These are phyloP conservation scores for Xanthorhoe designata DNA, from an alignment of 2,888 invertebrate species.

Conservation along the genomic window DNA sequence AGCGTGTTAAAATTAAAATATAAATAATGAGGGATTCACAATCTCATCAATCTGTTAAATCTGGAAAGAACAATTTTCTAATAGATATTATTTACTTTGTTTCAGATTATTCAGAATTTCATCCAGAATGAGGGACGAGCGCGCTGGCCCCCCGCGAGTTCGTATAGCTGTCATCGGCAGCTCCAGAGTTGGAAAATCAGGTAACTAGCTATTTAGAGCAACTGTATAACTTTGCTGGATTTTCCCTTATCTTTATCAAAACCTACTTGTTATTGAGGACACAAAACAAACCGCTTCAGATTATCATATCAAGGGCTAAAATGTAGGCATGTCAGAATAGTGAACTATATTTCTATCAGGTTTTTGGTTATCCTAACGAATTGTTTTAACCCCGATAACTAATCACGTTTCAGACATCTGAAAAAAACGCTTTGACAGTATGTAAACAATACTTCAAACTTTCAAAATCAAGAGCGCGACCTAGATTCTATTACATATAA, in stretches of 20 bases:
- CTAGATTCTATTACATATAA: constrained; percentile 61
- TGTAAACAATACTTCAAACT: constrained; percentile 46
- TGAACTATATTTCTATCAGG: constrained; percentile 17
- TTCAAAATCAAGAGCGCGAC: constrained; percentile 50
- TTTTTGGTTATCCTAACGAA: constrained; percentile 27
- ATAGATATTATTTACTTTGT: constrained; percentile 53
- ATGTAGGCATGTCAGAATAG: constrained; percentile 3
- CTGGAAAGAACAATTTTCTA: not conserved
- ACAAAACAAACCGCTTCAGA: constrained; percentile 16
- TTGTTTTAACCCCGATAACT: constrained; percentile 37
- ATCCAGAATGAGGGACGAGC: constrained; percentile 85
- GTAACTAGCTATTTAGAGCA: constrained; percentile 71
- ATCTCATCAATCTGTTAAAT: not conserved
- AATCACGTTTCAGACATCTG: constrained; percentile 30
- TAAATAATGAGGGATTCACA: too few species aligned
- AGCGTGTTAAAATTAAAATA: too few species aligned
- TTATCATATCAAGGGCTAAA: constrained; percentile 23
- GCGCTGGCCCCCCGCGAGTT: constrained; percentile 87
- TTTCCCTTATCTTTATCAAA: not conserved
- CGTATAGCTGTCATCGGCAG: constrained; percentile 91
- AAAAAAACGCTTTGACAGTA: constrained; percentile 39
- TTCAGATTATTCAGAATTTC: constrained; percentile 58
- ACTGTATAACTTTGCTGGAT: constrained; percentile 27
- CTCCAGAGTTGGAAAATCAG: constrained; percentile 92
- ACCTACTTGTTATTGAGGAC: constrained; percentile 14